phyloP scores from a whole-genome alignment of 2,113 vertebrate genomes.

The Gymnorhina tibicen region DNA sequence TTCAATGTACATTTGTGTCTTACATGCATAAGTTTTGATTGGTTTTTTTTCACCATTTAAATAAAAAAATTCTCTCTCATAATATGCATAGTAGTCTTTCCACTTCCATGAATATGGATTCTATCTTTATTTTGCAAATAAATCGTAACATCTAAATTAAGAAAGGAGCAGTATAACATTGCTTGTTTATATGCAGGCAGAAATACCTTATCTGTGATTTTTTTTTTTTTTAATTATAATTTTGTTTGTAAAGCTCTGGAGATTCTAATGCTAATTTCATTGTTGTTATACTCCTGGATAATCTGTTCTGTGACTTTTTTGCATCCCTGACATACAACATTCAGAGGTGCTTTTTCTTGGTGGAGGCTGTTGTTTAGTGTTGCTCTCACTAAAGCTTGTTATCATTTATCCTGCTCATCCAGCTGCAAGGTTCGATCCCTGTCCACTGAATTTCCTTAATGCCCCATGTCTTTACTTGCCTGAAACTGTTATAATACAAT shows the following conservation, averaged over 20 bases:
- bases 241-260: slow-evolving; percentile 53
- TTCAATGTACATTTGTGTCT: background rate
- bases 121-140: slow-evolving; percentile 51
- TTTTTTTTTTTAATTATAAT: background rate
- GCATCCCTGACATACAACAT: slow-evolving; percentile 25
- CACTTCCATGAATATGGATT: background rate
- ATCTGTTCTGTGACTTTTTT: slow-evolving; percentile 63
- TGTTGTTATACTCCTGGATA: slow-evolving; percentile 54
- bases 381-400: slow-evolving; percentile 52
- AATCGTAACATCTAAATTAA: slow-evolving; percentile 59
- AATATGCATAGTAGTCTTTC: background rate
- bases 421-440: slow-evolving; percentile 27
- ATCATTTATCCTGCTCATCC: slow-evolving; percentile 55
- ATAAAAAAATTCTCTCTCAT: background rate
- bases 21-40: background rate
- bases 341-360: background rate
- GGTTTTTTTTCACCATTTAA: background rate
- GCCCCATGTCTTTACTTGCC: background rate
- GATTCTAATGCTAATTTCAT: slow-evolving; percentile 64
- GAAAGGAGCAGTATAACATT: slow-evolving; percentile 10
- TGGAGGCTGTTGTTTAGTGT: slow-evolving; percentile 37
- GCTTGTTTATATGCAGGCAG: slow-evolving; percentile 10
- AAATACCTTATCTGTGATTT: slow-evolving; percentile 33
- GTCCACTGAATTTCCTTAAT: slow-evolving; percentile 29
- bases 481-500: background rate